These are phyloP conservation scores for Melanaphis sacchari DNA, from an alignment of 1,140 invertebrate genomes.

Conservation along the genomic window DNA sequence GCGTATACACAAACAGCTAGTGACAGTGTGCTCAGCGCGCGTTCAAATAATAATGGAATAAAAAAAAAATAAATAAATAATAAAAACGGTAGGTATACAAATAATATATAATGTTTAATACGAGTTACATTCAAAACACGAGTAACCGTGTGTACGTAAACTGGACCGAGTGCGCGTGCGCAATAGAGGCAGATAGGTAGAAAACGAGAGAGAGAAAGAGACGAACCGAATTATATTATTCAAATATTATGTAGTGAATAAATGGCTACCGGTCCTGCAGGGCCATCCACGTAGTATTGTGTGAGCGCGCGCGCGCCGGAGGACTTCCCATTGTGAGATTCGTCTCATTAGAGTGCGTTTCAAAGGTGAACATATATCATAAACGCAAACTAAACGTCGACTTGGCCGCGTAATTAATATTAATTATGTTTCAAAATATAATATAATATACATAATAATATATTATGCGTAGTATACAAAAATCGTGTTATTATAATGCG, in stretches of 20 bases:
- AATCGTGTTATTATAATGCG: neutral
- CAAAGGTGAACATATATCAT: constrained; percentile 43
- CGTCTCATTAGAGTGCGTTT: constrained; percentile 41
- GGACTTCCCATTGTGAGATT: constrained; percentile 45
- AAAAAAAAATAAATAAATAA: too few relatives aligned
- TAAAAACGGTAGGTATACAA: neutral
- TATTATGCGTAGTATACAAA: neutral
- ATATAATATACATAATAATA: neutral
- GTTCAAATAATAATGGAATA: constrained; percentile 1
- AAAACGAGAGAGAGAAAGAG: neutral
- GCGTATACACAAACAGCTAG: neutral
- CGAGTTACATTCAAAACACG: constrained; percentile 20
- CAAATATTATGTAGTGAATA: constrained; percentile 19
- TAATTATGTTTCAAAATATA: neutral
- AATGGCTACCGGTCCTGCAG: constrained; percentile 41
- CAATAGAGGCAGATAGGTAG: neutral
- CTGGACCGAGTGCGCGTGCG: neutral
- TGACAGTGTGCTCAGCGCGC: neutral
- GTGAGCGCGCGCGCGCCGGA: neutral
- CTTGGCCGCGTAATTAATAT: neutral
- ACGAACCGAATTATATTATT: neutral
- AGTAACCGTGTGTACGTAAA: neutral
- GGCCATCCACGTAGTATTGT: neutral
- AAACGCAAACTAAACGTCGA: constrained; percentile 29
- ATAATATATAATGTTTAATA: neutral